A percentile compares a stretch with the other conserved stretches of the same genome.
These are phyloP conservation scores for Thamnophis elegans DNA, from an alignment of 2,797 vertebrate genomes.

Conservation along the genomic window DNA sequence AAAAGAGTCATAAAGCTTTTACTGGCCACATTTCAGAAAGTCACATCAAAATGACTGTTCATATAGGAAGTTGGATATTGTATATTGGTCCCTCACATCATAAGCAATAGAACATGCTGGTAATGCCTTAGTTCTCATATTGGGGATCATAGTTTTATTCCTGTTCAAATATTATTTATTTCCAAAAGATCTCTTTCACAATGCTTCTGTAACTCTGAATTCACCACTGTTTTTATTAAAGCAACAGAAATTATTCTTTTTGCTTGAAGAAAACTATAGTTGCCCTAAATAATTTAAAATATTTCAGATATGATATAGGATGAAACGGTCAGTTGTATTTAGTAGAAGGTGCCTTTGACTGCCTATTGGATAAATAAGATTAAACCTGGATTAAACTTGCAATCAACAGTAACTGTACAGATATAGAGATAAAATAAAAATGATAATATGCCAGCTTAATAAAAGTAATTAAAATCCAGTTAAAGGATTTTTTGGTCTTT, in stretches of 20 bases:
- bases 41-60: not conserved
- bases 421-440: not conserved
- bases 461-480: not conserved
- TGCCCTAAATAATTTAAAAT: not conserved
- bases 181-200: not conserved
- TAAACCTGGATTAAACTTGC: not conserved
- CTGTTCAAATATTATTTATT: not conserved
- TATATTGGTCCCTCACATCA: not conserved
- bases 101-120: not conserved
- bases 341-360: not conserved
- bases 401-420: not conserved
- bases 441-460: not conserved
- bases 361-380: not conserved
- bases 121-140: not conserved
- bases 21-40: not conserved
- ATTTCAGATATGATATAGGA: not conserved
- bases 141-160: not conserved
- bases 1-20: not conserved
- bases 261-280: not conserved
- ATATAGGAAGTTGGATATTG: not conserved
- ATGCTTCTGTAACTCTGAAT: not conserved
- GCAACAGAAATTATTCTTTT: not conserved
- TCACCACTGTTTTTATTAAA: not conserved
- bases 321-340: not conserved
- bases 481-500: not conserved